Conservation (phyloP, 1,140 invertebrate genomes). For the Zaprionus gabonicus region DNA sequence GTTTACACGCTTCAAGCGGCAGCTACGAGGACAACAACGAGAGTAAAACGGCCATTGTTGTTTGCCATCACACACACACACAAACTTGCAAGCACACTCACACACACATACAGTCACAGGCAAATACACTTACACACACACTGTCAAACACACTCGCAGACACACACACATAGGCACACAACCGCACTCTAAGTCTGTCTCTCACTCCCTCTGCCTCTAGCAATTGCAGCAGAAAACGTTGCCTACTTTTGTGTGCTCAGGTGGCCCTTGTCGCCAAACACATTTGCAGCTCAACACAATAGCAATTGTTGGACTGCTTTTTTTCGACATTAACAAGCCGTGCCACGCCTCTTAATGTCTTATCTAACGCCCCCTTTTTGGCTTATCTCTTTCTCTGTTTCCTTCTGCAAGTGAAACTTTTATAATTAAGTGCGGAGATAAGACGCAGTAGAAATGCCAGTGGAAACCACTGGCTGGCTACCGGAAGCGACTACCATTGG, state of each 20-base stretch:
- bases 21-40: slow-evolving; percentile 54
- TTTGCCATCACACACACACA: slow-evolving; percentile 35
- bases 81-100: slow-evolving; percentile 11
- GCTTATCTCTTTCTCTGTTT: background rate
- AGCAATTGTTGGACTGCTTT: background rate
- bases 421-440: slow-evolving; percentile 73
- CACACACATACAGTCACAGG: slow-evolving; percentile 6
- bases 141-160: background rate
- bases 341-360: slow-evolving; percentile 13
- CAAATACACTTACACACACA: slow-evolving; percentile 8
- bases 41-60: slow-evolving; percentile 53
- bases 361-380: slow-evolving; percentile 17
- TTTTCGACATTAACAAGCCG: slow-evolving; percentile 13
- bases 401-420: slow-evolving; percentile 51
- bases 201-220: background rate
- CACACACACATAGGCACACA: slow-evolving; percentile 2
- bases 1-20: slow-evolving; percentile 57
- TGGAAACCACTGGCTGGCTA: slow-evolving; percentile 41
- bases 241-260: slow-evolving; percentile 49
- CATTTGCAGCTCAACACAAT: slow-evolving; percentile 23
- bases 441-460: slow-evolving; percentile 28
- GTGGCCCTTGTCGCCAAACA: slow-evolving; percentile 15
- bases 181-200: background rate
- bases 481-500: slow-evolving; percentile 10
- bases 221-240: slow-evolving; percentile 26